These are phyloP conservation scores for Ifrita kowaldi DNA, from an alignment of 2,113 vertebrate genomes.

Conservation along the genomic window DNA sequence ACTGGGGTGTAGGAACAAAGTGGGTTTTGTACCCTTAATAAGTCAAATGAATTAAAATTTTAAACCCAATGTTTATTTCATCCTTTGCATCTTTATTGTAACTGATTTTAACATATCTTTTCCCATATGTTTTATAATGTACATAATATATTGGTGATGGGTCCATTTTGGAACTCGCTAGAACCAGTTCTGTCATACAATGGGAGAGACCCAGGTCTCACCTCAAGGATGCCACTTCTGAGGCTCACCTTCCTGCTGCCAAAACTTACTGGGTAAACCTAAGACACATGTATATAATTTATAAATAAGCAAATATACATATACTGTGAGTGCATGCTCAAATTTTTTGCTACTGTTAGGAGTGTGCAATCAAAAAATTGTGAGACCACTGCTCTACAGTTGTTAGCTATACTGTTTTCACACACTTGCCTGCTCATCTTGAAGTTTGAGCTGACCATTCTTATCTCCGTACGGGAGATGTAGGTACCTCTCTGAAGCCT, in stretches of 20 bases:
- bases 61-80: neutral
- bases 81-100: neutral
- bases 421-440: neutral
- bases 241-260: neutral
- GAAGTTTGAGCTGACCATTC: neutral
- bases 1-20: neutral
- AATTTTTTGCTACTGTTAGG: neutral
- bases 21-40: neutral
- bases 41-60: neutral
- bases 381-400: neutral
- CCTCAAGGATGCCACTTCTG: neutral
- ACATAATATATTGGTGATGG: neutral
- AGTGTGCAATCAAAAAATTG: neutral
- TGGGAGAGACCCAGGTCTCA: fast-evolving
- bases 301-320: neutral
- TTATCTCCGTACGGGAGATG: too few species aligned
- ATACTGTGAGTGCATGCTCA: neutral
- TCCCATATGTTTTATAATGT: neutral
- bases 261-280: neutral
- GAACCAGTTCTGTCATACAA: neutral
- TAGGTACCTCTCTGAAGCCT: neutral
- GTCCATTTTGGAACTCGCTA: neutral
- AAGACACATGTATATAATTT: neutral
- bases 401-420: neutral
- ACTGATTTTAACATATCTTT: neutral